A percentile compares a stretch with the other conserved stretches of the same genome.
phyloP scores from a whole-genome alignment of 2,888 invertebrate species.

The Galerucella nymphaeae region DNA sequence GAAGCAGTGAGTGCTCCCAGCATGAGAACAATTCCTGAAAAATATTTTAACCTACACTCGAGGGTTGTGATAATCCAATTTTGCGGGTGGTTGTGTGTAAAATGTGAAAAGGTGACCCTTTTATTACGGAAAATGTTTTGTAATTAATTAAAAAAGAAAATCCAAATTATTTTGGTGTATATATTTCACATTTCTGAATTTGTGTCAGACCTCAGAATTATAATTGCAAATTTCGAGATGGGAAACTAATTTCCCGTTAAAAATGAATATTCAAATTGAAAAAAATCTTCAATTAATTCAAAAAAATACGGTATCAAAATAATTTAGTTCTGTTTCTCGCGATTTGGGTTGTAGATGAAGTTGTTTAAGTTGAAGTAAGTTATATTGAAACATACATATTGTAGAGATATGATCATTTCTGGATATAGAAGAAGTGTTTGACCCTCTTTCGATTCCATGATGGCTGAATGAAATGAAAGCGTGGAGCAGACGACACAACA shows the following conservation, averaged over 20 bases:
- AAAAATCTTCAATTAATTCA: not conserved
- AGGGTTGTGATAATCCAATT: too few species aligned
- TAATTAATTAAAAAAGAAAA: not conserved
- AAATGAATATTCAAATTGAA: slow-evolving; percentile 5
- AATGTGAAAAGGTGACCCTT: too few species aligned
- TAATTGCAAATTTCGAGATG: not conserved
- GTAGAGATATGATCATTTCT: too few species aligned
- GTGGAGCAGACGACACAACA: too few species aligned
- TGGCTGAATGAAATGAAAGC: too few species aligned
- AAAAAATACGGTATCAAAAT: not conserved
- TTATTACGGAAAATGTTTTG: not conserved
- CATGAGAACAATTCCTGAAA: too few species aligned
- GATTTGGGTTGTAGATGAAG: not conserved
- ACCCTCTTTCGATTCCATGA: too few species aligned
- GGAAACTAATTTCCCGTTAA: not conserved
- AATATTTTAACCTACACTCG: too few species aligned
- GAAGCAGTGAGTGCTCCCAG: too few species aligned
- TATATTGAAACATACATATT: not conserved
- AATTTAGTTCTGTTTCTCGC: not conserved
- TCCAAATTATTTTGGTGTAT: not conserved
- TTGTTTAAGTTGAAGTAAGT: too few species aligned
- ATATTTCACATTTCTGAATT: slow-evolving; percentile 1
- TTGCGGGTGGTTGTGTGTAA: too few species aligned
- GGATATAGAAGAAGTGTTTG: too few species aligned
- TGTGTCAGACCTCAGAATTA: not conserved